Conservation (phyloP, 2,113 vertebrate species). For the Echinops telfairi region DNA sequence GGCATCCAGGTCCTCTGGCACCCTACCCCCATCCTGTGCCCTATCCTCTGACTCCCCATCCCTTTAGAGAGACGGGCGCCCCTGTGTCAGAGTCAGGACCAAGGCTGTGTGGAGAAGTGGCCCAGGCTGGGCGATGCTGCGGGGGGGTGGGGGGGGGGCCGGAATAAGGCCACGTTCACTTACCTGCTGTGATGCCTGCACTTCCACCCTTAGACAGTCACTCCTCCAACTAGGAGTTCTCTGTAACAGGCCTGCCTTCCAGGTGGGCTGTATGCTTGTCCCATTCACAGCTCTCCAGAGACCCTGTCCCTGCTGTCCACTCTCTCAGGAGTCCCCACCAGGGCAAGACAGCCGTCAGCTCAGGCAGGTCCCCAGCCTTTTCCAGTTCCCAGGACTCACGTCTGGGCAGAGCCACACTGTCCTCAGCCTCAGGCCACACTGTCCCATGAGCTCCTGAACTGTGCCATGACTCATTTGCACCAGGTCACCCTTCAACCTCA, state of each 20-base stretch:
- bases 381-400: not conserved
- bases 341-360: too few relatives aligned
- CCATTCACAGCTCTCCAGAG: not conserved
- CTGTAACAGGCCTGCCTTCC: not conserved
- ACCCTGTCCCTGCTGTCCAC: not conserved
- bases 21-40: not conserved
- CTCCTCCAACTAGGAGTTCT: constrained; percentile 1
- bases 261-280: not conserved
- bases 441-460: not conserved
- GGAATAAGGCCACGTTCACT: not conserved
- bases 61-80: not conserved
- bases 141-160: too few relatives aligned
- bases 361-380: not conserved
- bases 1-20: not conserved
- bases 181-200: not conserved
- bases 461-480: not conserved
- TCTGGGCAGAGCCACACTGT: too few relatives aligned
- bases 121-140: not conserved
- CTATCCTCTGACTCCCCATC: not conserved
- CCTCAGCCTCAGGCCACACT: not conserved
- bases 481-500: not conserved
- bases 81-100: not conserved
- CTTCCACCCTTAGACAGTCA: not conserved
- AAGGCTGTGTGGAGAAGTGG: not conserved
- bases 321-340: not conserved